A percentile compares a stretch with the other conserved stretches of the same genome.
Evolutionary conservation across 2,797 vertebrate species (phyloP).

Genomic region (Sarcophilus harrisii): DNA sequence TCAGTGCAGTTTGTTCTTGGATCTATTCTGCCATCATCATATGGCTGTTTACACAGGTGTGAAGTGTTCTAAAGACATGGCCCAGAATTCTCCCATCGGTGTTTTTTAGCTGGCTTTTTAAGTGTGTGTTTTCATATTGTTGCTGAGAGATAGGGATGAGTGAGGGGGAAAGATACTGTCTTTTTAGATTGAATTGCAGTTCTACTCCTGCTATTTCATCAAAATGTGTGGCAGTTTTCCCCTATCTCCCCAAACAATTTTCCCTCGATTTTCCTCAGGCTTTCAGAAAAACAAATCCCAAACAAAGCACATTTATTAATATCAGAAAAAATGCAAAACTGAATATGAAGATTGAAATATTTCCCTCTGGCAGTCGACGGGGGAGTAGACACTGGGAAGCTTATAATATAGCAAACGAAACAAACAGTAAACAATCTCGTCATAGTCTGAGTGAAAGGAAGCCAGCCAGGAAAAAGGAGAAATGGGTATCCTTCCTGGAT

Average conservation of each 20-base stretch:
- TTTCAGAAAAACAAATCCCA: background rate
- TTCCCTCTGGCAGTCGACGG: background rate
- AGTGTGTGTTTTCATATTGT: background rate
- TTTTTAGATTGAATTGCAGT: constrained; percentile 37
- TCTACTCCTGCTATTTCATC: constrained; percentile 39
- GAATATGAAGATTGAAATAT: background rate
- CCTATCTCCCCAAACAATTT: constrained; percentile 28
- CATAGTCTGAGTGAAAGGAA: background rate
- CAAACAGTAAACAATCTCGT: background rate
- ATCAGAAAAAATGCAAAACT: constrained; percentile 11
- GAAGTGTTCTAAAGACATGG: background rate
- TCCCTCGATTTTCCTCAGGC: background rate
- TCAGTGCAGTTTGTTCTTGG: background rate
- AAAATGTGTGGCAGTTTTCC: constrained; percentile 15
- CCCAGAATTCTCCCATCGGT: background rate
- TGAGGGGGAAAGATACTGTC: constrained; percentile 20
- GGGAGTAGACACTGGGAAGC: background rate
- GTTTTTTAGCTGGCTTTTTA: background rate
- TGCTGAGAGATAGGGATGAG: background rate
- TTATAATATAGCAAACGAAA: background rate
- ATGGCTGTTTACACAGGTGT: background rate
- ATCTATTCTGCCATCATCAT: background rate
- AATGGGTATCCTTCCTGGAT: background rate
- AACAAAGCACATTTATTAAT: constrained; percentile 3
- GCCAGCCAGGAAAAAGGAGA: background rate